phyloP scores from a whole-genome alignment of 1,140 invertebrate species.

The Gryllus bimaculatus region DNA sequence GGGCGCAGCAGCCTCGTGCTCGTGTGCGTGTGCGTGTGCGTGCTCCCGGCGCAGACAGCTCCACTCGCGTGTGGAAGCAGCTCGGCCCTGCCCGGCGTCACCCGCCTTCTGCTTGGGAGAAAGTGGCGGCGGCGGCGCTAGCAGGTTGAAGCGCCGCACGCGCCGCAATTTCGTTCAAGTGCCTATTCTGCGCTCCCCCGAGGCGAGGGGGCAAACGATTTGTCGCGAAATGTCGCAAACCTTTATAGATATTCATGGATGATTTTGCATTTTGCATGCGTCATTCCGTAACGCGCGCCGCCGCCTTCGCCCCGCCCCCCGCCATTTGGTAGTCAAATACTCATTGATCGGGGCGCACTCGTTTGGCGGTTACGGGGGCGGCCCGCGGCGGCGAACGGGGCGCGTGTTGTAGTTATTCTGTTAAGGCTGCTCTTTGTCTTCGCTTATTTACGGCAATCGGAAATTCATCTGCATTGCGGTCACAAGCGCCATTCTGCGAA shows the following conservation, averaged over 20 bases:
- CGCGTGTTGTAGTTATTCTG: no score
- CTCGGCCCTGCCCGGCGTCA: not conserved
- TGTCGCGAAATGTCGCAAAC: not conserved
- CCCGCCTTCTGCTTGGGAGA: not conserved
- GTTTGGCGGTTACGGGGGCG: not conserved
- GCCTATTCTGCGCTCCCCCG: not conserved
- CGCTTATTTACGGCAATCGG: no score
- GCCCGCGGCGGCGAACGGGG: no score
- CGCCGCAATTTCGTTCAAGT: not conserved
- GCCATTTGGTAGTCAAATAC: not conserved
- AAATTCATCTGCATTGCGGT: no score
- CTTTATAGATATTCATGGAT: slow-evolving; percentile 1
- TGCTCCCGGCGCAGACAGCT: no score
- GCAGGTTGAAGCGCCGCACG: no score
- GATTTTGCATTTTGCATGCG: slow-evolving; percentile 1
- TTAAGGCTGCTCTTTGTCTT: no score
- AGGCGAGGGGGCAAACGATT: not conserved
- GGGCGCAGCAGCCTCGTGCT: no score
- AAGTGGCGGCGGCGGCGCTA: not conserved
- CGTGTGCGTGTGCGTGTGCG: no score
- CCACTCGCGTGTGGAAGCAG: no score
- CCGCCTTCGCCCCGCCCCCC: no score
- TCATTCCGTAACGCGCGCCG: not conserved
- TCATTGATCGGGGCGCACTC: not conserved
- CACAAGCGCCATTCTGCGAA: no score